These are phyloP conservation scores for Recurvirostra avosetta DNA, from an alignment of 2,113 vertebrate species.

Conservation along the genomic window DNA sequence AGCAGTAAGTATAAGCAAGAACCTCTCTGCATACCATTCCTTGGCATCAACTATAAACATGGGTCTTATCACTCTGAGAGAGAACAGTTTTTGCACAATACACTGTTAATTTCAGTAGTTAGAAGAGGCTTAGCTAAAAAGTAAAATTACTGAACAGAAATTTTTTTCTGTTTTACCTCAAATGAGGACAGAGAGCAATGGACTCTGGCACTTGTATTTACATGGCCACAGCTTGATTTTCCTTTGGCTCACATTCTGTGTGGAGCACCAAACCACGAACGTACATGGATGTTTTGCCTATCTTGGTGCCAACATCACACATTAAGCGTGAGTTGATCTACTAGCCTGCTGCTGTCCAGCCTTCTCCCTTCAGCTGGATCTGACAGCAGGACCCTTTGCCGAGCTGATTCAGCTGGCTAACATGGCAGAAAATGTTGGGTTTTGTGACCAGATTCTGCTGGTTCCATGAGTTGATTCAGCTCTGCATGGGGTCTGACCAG, in stretches of 20 bases:
- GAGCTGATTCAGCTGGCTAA: neutral
- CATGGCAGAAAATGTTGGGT: neutral
- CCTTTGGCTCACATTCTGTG: neutral
- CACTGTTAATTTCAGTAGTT: no score
- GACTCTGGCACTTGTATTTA: neutral
- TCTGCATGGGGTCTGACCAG: neutral
- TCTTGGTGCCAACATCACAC: neutral
- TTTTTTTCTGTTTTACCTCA: no score
- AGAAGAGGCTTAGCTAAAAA: no score
- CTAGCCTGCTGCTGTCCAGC: neutral
- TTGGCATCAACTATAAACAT: no score
- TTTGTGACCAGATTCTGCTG: neutral
- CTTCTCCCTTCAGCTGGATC: neutral
- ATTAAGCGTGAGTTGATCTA: neutral
- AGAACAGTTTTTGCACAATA: no score
- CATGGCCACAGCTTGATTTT: neutral
- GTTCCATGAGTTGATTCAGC: neutral
- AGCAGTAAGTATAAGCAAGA: no score
- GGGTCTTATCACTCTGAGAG: no score
- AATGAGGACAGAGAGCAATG: no score
- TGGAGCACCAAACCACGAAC: neutral
- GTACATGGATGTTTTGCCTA: neutral
- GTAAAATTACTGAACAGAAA: no score
- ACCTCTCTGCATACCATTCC: no score
- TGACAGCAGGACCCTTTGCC: neutral